Base-by-base conservation (phyloP, 2,888 invertebrate genomes). In the Digitonthophagus gazella region DNA sequence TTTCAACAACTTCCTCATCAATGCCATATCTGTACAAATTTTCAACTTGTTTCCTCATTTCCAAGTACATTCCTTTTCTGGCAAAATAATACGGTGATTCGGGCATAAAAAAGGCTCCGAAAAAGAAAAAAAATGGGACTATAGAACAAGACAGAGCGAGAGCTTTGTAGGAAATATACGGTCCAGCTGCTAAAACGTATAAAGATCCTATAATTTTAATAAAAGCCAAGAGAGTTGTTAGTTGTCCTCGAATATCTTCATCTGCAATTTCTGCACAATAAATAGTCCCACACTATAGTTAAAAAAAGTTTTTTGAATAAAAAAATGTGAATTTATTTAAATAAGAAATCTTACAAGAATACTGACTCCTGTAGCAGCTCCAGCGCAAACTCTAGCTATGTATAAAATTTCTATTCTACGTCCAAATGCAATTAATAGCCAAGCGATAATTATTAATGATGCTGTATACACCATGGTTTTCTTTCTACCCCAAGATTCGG, bases 281-380 rank as follows among this genome's bases (percentile, higher is more conserved):
- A 79, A 82, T 80, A 0, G 82, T 79, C 6, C 80, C 80, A 1
- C 77, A 76, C 8, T 82, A 79, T 73, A 82, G 82, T 2, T 78
- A 58, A 64, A 68, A 22, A 19, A 11, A 58, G 3, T 4, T n/a
- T 14, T 57, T 58, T 20, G 8, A 58, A 28, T 66, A 8, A n/a
- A n/a, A n/a, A n/a, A 15, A 56, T 19, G n/a, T 15, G 19, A n/a
- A 15, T 19, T 58, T 2, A 18, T 44, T 4, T 58, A 28, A 65
- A 8, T 3, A 65, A 63, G 15, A 16, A 28, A 54, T 15, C 14
- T 5, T 18, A 16, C 18, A 14, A 66, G 15, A 15, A 57, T 20
- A n/a, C 28, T 67, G 0, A 92, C 90, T 15, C 93, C 92, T 56
- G 88, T 88, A 15, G 90, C 88, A 4, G 91, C 76, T 28, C 93